phyloP scores from a whole-genome alignment of 2,797 vertebrate genomes.

The Gallinago stenura region DNA sequence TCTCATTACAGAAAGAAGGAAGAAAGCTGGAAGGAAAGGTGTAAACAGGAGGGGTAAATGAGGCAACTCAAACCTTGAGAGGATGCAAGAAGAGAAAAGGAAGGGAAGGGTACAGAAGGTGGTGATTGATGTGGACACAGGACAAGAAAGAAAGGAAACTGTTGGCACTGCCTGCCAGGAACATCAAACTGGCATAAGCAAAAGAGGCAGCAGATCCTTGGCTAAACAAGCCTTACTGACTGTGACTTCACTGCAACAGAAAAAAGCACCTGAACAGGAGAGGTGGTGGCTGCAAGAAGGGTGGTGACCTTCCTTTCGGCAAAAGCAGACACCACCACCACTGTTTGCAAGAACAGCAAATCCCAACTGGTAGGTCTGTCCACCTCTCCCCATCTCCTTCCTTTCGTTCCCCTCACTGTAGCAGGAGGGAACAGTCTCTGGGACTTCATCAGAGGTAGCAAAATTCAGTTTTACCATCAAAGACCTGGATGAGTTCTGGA shows the following conservation, averaged over 20 bases:
- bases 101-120: not conserved
- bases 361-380: not conserved
- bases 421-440: not conserved
- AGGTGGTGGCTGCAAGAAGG: not conserved
- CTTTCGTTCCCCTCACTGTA: not conserved
- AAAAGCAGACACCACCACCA: not conserved
- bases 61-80: not conserved
- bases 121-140: not conserved
- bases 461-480: not conserved
- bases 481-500: not conserved
- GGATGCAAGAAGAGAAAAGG: not conserved
- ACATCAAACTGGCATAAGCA: not conserved
- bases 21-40: not conserved
- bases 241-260: rapidly evolving
- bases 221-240: not conserved
- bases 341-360: not conserved
- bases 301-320: not conserved
- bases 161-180: not conserved
- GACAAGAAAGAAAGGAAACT: not conserved
- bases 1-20: not conserved
- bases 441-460: not conserved
- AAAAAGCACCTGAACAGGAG: not conserved
- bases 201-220: not conserved
- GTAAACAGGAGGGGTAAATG: not conserved
- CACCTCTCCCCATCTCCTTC: not conserved